Evolutionary conservation across 2,888 invertebrate genomes (phyloP), one percentile per base, ranked within the genome.

Genomic region (Latheticus oryzae): DNA sequence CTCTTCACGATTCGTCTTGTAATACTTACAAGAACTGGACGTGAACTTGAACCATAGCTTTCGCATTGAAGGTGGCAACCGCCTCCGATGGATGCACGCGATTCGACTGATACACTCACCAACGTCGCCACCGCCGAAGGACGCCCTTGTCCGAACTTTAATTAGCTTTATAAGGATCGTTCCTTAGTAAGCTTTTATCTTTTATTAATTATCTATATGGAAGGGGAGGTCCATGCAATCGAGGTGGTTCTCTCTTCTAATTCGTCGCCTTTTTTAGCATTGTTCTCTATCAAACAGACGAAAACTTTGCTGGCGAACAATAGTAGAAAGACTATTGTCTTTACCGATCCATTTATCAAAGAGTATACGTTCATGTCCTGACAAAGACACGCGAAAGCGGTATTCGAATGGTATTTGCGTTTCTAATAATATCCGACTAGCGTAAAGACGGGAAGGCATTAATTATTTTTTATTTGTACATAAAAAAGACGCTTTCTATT

Each of bases 181-280:
- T 38, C 37, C 50, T 26, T 50, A 50, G 28, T 50, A 28, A 56
- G 66, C 65, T 65, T 66, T 66, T 62, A 61, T 62, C 60, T 69
- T 66, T 58, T 62, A 50, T 66, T 70, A 70, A 70, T 71, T 68
- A 70, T 70, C 68, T 66, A 42, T 60, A 61, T 33, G 12, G 47
- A 24, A 33, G 47, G 16, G 47, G 33, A 30, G 30, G 17, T 19
- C 43, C 43, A 43, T 30, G 47, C 47, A 32, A 45, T 45, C 45
- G 43, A 11, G 30, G 26, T 28, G 16, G 23, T 23, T 24, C 12
- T 35, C 15, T n/a, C 8, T 11, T 42, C 42, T 11, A 45, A 45
- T 30, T 45, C 19, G 28, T 23, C 7, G 23, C 35, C 23, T 42
- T 42, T 42, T 40, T 40, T 21, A 19, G 21, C 5, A 37, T 37